A percentile compares a stretch with the other conserved stretches of the same genome.
Evolutionary conservation across 2,888 invertebrate genomes (phyloP).

Genomic region (Acrobasis suavella): DNA sequence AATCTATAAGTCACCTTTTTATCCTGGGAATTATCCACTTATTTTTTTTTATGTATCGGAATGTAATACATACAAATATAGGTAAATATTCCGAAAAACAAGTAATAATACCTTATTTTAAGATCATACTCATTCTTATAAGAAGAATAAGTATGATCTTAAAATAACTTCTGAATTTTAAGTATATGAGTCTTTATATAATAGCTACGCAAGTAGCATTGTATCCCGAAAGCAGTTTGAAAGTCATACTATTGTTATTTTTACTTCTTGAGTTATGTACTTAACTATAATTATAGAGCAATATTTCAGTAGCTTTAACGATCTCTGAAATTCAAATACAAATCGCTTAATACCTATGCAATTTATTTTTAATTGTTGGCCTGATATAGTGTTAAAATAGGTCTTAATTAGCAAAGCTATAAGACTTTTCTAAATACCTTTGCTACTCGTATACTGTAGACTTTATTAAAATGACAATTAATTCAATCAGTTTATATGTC

Average conservation of each 20-base stretch:
- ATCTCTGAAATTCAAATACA: not conserved
- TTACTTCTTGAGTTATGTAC: not conserved
- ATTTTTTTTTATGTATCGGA: too few species aligned
- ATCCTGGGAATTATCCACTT: too few species aligned
- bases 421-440: not conserved
- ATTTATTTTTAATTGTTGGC: conserved; percentile 32
- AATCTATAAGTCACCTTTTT: too few species aligned
- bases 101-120: too few species aligned
- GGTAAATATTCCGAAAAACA: too few species aligned
- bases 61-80: too few species aligned
- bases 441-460: not conserved
- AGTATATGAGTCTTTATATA: too few species aligned
- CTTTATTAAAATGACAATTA: not conserved
- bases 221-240: not conserved
- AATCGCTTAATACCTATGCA: conserved; percentile 14
- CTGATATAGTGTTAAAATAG: conserved; percentile 26
- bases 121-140: too few species aligned
- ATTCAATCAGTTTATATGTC: not conserved
- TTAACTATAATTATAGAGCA: not conserved
- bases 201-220: not conserved
- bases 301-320: not conserved
- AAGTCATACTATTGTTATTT: not conserved
- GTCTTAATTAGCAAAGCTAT: conserved; percentile 4
- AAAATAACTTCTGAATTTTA: too few species aligned
- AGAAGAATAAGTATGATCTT: too few species aligned